These are phyloP conservation scores for Brachyptera risi DNA, from an alignment of 2,888 invertebrate species.

Conservation along the genomic window DNA sequence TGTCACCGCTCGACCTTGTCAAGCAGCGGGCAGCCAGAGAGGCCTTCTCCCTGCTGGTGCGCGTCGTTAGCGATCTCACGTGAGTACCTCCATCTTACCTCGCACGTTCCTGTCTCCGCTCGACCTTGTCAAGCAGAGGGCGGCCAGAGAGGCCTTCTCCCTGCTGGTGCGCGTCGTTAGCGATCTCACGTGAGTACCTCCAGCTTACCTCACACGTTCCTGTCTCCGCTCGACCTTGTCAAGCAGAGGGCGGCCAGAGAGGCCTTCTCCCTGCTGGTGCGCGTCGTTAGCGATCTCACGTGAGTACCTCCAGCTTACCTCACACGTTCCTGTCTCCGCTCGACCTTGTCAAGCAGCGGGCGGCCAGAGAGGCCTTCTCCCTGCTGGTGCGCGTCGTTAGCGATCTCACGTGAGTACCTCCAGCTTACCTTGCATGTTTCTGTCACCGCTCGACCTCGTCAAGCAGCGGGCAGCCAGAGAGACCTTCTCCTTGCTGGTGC, in stretches of 20 bases:
- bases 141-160: too few relatives aligned
- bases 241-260: conserved; percentile 77
- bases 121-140: too few relatives aligned
- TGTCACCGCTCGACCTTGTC: conserved; percentile 55
- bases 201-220: too few relatives aligned
- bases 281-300: conserved; percentile 95
- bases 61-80: conserved; percentile 95
- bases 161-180: too few relatives aligned
- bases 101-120: too few relatives aligned
- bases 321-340: conserved; percentile 73
- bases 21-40: conserved; percentile 77
- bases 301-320: too few relatives aligned
- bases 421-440: too few relatives aligned
- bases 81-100: too few relatives aligned
- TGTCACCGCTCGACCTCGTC: too few relatives aligned
- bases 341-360: conserved; percentile 65
- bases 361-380: conserved; percentile 83
- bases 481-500: conserved; percentile 86
- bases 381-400: conserved; percentile 91
- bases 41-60: conserved; percentile 80
- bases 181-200: too few relatives aligned
- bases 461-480: conserved; percentile 77
- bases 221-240: conserved; percentile 55
- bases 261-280: conserved; percentile 85
- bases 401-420: conserved; percentile 81